Evolutionary conservation across 1,140 invertebrate species (phyloP).

Genomic region (Drosophila equinoxialis): DNA sequence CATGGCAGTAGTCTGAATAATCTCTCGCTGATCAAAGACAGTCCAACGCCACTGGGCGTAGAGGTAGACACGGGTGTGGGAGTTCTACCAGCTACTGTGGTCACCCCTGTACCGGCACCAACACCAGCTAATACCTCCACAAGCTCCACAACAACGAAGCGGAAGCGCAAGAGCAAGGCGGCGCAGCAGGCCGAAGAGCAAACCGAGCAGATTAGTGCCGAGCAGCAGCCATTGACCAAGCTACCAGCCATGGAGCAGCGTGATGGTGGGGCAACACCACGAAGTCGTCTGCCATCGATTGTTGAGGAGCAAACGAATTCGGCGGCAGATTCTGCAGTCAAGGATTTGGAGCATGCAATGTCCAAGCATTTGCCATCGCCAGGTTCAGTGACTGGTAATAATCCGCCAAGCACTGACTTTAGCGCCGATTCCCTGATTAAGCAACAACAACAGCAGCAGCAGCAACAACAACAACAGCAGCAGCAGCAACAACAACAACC

Average conservation of each 20-base stretch:
- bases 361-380: slow-evolving; percentile 94
- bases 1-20: slow-evolving; percentile 55
- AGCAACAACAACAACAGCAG: slow-evolving; percentile 81
- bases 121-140: slow-evolving; percentile 38
- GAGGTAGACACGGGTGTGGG: slow-evolving; percentile 50
- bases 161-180: slow-evolving; percentile 73
- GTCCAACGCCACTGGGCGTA: slow-evolving; percentile 58
- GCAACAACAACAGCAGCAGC: slow-evolving; percentile 89
- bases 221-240: slow-evolving; percentile 73
- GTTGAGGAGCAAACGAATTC: slow-evolving; percentile 64
- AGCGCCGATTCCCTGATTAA: slow-evolving; percentile 92
- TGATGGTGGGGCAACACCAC: slow-evolving; percentile 51
- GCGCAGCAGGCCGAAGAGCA: slow-evolving; percentile 66
- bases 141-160: slow-evolving; percentile 47
- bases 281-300: slow-evolving; percentile 70
- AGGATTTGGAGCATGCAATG: slow-evolving; percentile 97
- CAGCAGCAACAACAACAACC: slow-evolving; percentile 89
- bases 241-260: slow-evolving; percentile 66
- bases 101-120: slow-evolving; percentile 56
- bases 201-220: slow-evolving; percentile 26
- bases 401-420: slow-evolving; percentile 88
- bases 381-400: slow-evolving; percentile 47
- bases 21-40: slow-evolving; percentile 72
- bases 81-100: slow-evolving; percentile 63
- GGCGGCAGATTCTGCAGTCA: slow-evolving; percentile 82